Conservation (phyloP, 2,113 vertebrate species). For the Chaetorhynchus papuensis region DNA sequence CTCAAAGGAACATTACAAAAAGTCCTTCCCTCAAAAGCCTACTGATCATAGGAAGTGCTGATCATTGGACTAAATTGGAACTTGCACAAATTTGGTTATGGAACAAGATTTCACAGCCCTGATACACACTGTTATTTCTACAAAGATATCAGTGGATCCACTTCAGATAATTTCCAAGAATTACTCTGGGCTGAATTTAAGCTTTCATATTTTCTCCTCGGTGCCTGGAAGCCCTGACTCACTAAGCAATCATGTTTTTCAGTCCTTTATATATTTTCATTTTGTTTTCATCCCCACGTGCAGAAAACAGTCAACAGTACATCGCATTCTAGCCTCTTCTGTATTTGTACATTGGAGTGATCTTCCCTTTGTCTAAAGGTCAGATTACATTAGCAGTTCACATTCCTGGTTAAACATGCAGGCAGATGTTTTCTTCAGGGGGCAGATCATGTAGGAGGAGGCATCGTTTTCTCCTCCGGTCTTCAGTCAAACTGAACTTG, state of each 20-base stretch:
- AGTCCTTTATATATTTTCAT: not conserved
- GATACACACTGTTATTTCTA: not conserved
- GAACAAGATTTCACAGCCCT: not conserved
- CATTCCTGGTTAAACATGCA: slow-evolving; percentile 52
- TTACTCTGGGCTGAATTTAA: not conserved
- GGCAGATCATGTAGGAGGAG: slow-evolving; percentile 57
- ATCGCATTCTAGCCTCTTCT: not conserved
- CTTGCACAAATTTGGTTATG: not conserved
- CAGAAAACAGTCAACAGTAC: not conserved
- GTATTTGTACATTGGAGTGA: not conserved
- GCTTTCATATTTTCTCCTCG: not conserved
- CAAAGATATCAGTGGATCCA: not conserved
- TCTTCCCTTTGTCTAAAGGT: slow-evolving; percentile 35
- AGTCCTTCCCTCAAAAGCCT: not conserved
- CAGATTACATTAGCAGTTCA: slow-evolving; percentile 59
- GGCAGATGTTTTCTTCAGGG: slow-evolving; percentile 75
- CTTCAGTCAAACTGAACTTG: slow-evolving; percentile 43
- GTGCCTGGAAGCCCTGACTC: not conserved
- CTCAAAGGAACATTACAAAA: not conserved
- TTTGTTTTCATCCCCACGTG: not conserved
- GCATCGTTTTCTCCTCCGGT: slow-evolving; percentile 33
- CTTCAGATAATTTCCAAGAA: not conserved
- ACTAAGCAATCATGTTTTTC: not conserved
- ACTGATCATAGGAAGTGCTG: not conserved
- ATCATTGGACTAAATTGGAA: not conserved